phyloP scores from a whole-genome alignment of 1,140 invertebrate genomes.

The Spodoptera frugiperda region DNA sequence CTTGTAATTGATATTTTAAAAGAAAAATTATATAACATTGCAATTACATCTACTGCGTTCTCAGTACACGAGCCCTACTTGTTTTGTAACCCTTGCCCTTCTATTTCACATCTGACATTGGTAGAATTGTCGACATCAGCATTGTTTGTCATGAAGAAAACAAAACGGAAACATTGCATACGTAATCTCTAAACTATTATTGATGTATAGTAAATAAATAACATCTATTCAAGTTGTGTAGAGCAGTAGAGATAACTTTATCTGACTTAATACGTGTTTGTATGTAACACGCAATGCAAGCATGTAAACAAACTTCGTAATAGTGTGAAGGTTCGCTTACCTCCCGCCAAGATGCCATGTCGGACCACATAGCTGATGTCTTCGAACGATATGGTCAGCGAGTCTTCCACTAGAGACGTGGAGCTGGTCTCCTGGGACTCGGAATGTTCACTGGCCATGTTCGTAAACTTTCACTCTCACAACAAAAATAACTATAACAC shows the following conservation, averaged over 20 bases:
- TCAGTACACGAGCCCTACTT: too few species aligned
- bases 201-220: slow-evolving; percentile 8
- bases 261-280: slow-evolving; percentile 15
- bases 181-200: background rate
- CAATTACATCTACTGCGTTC: too few species aligned
- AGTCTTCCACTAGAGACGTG: slow-evolving; percentile 72
- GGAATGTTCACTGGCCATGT: slow-evolving; percentile 73
- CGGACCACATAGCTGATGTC: slow-evolving; percentile 72
- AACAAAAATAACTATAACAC: slow-evolving; percentile 54
- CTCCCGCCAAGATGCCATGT: slow-evolving; percentile 67
- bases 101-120: too few species aligned
- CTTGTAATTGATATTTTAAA: too few species aligned
- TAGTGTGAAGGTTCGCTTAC: slow-evolving; percentile 59
- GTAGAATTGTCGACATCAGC: too few species aligned
- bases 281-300: slow-evolving; percentile 3
- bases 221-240: background rate
- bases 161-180: background rate
- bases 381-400: slow-evolving; percentile 77
- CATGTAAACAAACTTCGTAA: slow-evolving; percentile 44
- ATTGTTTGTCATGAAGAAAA: too few species aligned
- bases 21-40: too few species aligned
- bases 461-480: slow-evolving; percentile 62
- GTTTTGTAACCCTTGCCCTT: too few species aligned
- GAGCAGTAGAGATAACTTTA: background rate
- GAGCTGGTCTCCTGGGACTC: slow-evolving; percentile 75